Conservation (phyloP, 2,113 vertebrate species). For the Gavialis gangeticus region DNA sequence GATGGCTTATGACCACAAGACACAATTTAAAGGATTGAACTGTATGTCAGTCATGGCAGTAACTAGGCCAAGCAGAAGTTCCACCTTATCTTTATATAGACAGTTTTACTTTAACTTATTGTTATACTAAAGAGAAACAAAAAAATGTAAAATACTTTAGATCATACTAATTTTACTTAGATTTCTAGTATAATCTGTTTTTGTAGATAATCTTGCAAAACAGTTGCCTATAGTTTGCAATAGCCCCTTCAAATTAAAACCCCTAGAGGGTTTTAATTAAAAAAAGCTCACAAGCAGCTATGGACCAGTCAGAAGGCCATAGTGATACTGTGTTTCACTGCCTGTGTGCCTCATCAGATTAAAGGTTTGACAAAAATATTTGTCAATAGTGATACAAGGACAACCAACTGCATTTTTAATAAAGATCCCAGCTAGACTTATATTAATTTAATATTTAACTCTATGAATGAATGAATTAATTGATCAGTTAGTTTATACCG, state of each 20-base stretch:
- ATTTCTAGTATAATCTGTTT: slow-evolving; percentile 35
- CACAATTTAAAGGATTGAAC: slow-evolving; percentile 67
- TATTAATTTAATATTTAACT: neutral
- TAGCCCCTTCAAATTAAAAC: neutral
- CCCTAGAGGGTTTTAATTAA: slow-evolving; percentile 28
- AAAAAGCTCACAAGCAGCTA: neutral
- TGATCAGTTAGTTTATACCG: neutral
- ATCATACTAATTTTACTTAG: slow-evolving; percentile 23
- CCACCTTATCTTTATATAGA: slow-evolving; percentile 27
- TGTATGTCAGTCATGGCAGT: slow-evolving; percentile 61
- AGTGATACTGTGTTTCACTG: neutral
- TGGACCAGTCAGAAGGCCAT: neutral
- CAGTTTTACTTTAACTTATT: slow-evolving; percentile 44
- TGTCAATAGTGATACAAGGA: slow-evolving; percentile 45
- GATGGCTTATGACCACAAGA: slow-evolving; percentile 55
- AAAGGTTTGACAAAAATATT: slow-evolving; percentile 42
- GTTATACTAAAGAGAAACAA: neutral
- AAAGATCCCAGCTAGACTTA: neutral
- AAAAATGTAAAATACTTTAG: neutral
- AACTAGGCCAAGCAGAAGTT: slow-evolving; percentile 49
- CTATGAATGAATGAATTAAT: neutral
- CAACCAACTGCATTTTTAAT: neutral
- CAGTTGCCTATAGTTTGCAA: neutral
- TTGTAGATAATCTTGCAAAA: neutral
- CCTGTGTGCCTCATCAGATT: slow-evolving; percentile 38